Conservation (phyloP, 2,797 vertebrate species). For the Fringilla coelebs region DNA sequence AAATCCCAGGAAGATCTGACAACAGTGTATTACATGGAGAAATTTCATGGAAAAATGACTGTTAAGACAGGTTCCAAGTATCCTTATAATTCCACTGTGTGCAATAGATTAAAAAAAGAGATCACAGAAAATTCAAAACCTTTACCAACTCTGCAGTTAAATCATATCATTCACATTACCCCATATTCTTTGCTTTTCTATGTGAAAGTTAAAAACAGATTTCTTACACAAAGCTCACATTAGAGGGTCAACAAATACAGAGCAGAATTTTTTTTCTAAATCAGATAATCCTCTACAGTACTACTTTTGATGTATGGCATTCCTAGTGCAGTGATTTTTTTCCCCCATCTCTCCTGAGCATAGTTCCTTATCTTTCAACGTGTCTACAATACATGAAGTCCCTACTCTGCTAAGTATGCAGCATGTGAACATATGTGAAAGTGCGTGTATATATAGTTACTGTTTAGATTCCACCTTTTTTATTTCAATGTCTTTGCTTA, state of each 20-base stretch:
- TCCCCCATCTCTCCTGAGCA: neutral
- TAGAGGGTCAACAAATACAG: slow-evolving; percentile 47
- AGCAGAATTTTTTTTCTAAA: neutral
- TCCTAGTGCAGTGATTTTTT: neutral
- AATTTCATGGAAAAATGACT: neutral
- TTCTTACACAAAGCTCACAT: slow-evolving; percentile 42
- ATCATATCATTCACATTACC: neutral
- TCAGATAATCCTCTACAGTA: neutral
- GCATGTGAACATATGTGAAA: accelerated
- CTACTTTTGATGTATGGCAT: neutral
- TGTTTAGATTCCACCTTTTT: neutral
- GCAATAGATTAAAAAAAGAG: neutral
- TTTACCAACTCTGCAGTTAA: neutral
- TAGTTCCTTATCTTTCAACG: neutral
- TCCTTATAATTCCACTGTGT: neutral
- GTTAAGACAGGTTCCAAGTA: neutral
- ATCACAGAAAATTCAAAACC: neutral
- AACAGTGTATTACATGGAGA: neutral
- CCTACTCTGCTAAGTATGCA: neutral
- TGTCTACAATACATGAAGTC: neutral
- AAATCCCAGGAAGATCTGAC: neutral
- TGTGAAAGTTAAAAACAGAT: slow-evolving; percentile 55
- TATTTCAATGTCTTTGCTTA: neutral
- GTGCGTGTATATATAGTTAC: neutral
- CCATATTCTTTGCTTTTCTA: slow-evolving; percentile 14